Percentiles rank a stretch among this genome's conserved stretches.
phyloP scores from a whole-genome alignment of 2,113 vertebrate species.

The Rhabdornis inornatus region DNA sequence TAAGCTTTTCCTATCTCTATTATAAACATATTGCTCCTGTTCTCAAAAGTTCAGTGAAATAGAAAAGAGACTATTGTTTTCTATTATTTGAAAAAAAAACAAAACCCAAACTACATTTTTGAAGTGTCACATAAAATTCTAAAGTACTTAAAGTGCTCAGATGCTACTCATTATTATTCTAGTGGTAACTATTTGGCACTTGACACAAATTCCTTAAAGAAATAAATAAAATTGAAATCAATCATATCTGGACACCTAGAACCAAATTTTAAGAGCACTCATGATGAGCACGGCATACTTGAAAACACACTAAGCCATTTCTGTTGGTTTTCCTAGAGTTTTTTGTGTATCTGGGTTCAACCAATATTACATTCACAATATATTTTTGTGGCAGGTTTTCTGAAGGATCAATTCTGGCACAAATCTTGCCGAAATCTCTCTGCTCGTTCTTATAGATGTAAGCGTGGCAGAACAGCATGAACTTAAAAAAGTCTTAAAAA shows the following conservation, averaged over 20 bases:
- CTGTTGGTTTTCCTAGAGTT: neutral
- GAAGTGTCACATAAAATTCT: neutral
- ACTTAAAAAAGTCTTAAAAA: neutral
- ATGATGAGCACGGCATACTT: neutral
- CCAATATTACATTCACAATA: neutral
- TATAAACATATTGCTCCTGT: conserved; percentile 54
- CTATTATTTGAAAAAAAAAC: neutral
- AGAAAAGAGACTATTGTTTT: neutral
- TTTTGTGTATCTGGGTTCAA: neutral
- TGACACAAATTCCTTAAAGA: neutral
- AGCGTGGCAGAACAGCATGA: neutral
- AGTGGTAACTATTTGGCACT: neutral
- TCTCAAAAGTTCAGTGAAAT: conserved; percentile 30
- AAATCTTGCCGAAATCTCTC: neutral
- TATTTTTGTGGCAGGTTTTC: neutral
- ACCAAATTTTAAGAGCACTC: neutral
- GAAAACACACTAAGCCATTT: neutral
- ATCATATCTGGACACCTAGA: neutral
- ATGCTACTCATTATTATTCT: neutral
- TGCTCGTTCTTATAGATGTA: neutral
- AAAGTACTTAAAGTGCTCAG: conserved; percentile 10
- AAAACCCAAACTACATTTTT: neutral
- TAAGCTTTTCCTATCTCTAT: conserved; percentile 68
- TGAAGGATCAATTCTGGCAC: neutral
- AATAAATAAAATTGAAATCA: neutral